Base-by-base conservation (phyloP, 2,797 vertebrate species). In the Mus minutoides region DNA sequence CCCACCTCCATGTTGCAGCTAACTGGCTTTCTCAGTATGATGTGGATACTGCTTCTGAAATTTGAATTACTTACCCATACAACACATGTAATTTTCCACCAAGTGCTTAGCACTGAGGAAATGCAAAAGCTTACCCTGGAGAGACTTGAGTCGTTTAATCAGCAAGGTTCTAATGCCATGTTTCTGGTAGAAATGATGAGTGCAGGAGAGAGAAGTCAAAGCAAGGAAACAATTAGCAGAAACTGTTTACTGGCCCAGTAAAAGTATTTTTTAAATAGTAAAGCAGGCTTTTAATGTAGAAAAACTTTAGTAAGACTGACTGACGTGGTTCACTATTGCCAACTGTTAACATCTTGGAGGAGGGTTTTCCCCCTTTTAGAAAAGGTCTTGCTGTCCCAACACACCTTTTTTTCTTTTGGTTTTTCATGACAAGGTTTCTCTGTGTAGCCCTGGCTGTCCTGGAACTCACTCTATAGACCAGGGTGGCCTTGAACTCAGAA, bases 1-100 rank as follows among this genome's bases (percentile, higher is more conserved):
- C 26, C 31, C 10, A 31, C 79, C 60, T 87, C 56, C 54, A 9
- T 83, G 22, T 85, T 89, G 56, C 62, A 78, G 71, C 76, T 37
- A 43, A 76, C 26, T 67, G 77, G 80, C 86, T 93, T 88, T 75
- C 64, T 79, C 90, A 88, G 92, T 95, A 94, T 80, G 60, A 76
- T 46, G 10, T n/a, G 1, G 79, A 11, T 62, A 52, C 62, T 40
- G 92, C 76, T 78, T 69, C 43, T 1, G 4, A 62, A 89, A 77
- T 56, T 79, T 75, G 56, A 13, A 60, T 86, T 54, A 62, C 93
- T 91, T 40, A 88, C 29, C 31, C 40, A 69, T 69, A 94, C 46
- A 78, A 9, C n/a, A 96, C 56, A 43, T 54, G 21, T 13, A 1
- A 26, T 60, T 82, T 78, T 82, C 21, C 24, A 78, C n/a, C 37